These are phyloP conservation scores for Pelusios castaneus DNA, from an alignment of 2,113 vertebrate genomes.

Conservation along the genomic window DNA sequence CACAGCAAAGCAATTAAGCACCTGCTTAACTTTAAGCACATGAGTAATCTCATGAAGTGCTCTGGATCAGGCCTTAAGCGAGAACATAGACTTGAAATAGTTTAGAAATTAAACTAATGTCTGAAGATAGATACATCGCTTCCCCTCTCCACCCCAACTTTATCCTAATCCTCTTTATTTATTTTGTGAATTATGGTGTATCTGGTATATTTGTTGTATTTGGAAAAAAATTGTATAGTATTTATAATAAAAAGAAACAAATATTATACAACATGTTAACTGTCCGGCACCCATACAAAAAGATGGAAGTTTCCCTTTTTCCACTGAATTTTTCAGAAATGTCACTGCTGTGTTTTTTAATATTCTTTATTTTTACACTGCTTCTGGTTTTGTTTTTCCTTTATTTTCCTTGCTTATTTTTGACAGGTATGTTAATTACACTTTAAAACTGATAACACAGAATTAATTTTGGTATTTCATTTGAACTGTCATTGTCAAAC, in stretches of 20 bases:
- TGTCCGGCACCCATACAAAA: neutral
- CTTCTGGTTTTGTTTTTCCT: neutral
- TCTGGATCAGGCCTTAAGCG: neutral
- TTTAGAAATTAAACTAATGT: neutral
- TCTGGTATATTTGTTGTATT: neutral
- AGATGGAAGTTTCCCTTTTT: neutral
- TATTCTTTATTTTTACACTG: neutral
- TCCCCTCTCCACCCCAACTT: neutral
- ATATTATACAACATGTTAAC: neutral
- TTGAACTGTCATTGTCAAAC: neutral
- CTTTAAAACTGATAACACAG: neutral
- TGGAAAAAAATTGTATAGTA: neutral
- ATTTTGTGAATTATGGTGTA: neutral
- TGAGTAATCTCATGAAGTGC: neutral
- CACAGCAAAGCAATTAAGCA: neutral
- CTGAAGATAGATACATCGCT: neutral
- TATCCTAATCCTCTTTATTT: neutral
- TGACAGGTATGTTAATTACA: neutral
- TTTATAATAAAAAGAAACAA: neutral
- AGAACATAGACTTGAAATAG: neutral
- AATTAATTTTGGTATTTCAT: neutral
- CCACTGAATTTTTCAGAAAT: neutral
- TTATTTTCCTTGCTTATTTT: neutral
- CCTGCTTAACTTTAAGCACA: neutral
- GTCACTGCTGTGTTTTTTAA: accelerated